Conservation (phyloP, 2,797 vertebrate genomes). For the Vespertilio murinus region DNA sequence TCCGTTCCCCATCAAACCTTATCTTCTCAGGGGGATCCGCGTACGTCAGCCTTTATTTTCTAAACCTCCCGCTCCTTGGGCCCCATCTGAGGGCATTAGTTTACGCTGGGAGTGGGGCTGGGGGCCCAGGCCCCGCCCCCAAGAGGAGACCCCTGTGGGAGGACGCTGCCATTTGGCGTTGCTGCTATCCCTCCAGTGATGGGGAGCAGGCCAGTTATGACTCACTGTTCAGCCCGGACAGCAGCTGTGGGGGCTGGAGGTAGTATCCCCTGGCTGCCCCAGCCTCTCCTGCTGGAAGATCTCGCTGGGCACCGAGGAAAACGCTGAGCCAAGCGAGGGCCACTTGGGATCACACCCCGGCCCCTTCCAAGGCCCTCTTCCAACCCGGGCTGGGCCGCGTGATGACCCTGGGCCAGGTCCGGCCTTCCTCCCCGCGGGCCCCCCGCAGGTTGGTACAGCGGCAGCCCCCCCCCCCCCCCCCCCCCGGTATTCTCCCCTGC, state of each 20-base stretch:
- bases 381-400: conserved; percentile 8
- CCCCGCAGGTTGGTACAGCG: background rate
- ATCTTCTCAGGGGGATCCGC: background rate
- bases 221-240: conserved; percentile 18
- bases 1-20: background rate
- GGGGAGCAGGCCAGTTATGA: conserved; percentile 36
- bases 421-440: background rate
- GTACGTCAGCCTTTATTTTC: background rate
- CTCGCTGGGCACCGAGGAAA: background rate
- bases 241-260: background rate
- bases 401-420: background rate
- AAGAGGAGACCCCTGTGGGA: background rate
- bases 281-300: background rate
- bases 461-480: background rate
- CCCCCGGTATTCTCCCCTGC: background rate
- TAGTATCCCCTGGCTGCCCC: background rate
- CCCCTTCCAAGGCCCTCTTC: background rate
- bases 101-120: background rate
- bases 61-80: background rate
- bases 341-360: background rate
- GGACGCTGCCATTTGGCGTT: background rate
- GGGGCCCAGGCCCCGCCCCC: background rate
- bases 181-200: conserved; percentile 20
- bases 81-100: background rate
- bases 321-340: background rate